These are phyloP conservation scores for Mesorhabditis spiculigera DNA, from an alignment of 2,888 invertebrate genomes.

Conservation along the genomic window DNA sequence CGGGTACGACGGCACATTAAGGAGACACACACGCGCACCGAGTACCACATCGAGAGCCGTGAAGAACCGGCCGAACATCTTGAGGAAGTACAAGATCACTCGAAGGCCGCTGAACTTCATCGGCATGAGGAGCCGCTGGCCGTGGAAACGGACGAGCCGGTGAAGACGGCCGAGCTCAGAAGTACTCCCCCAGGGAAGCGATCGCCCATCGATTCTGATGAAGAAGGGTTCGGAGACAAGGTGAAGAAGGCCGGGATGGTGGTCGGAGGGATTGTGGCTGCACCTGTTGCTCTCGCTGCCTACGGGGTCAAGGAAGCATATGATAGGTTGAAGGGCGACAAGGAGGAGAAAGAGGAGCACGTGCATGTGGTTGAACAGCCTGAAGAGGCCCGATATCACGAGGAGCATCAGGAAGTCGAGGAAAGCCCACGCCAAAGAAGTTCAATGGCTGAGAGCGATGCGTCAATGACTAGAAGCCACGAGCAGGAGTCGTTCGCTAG, in stretches of 20 bases:
- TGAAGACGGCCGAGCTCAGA: conserved; percentile 22
- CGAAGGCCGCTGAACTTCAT: neutral
- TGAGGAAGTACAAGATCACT: neutral
- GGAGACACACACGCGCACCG: neutral
- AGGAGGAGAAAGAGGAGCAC: neutral
- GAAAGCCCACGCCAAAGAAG: no score
- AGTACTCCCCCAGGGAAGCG: conserved; percentile 8
- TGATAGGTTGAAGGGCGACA: neutral
- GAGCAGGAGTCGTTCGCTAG: no score
- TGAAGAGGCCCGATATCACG: conserved; percentile 8
- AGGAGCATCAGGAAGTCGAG: no score
- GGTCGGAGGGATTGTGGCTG: conserved; percentile 12
- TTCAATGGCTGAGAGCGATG: no score
- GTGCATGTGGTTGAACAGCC: neutral
- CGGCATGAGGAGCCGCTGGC: neutral
- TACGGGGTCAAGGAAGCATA: neutral
- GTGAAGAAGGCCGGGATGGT: conserved; percentile 14
- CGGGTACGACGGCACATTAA: neutral
- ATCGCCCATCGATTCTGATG: conserved; percentile 8
- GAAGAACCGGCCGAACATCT: neutral
- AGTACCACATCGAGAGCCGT: neutral
- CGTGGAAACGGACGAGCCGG: conserved; percentile 21
- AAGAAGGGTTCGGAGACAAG: conserved; percentile 19
- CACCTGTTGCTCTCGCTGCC: conserved; percentile 9
- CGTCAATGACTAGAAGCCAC: no score